phyloP scores from a whole-genome alignment of 2,113 vertebrate genomes.

The Jaculus jaculus region DNA sequence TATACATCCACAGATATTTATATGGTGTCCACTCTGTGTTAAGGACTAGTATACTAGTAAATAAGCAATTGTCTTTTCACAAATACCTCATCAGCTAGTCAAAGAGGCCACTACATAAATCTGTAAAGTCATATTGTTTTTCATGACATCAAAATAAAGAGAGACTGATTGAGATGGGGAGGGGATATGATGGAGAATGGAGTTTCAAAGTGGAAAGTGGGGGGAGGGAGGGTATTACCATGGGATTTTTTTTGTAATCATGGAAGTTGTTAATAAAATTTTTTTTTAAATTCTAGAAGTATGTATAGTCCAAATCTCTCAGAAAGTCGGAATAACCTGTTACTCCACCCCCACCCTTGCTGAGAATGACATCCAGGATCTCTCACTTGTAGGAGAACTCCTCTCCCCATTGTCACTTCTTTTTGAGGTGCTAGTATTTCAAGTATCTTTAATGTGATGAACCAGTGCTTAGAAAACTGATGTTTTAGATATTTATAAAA shows the following conservation, averaged over 20 bases:
- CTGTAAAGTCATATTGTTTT: background rate
- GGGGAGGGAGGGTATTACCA: too few relatives aligned
- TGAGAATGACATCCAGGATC: background rate
- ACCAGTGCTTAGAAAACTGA: too few relatives aligned
- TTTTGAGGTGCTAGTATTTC: too few relatives aligned
- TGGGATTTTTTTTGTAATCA: too few relatives aligned
- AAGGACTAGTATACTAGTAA: background rate
- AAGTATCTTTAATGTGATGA: too few relatives aligned
- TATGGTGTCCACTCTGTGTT: background rate
- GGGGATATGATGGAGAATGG: too few relatives aligned
- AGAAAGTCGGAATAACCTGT: background rate
- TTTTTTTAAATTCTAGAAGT: background rate
- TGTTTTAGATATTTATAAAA: too few relatives aligned
- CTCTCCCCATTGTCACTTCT: too few relatives aligned
- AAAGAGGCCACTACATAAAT: background rate
- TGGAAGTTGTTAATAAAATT: too few relatives aligned
- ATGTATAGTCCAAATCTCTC: background rate
- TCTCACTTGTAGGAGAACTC: background rate
- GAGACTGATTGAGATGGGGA: too few relatives aligned
- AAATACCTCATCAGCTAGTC: background rate
- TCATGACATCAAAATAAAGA: background rate
- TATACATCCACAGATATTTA: background rate
- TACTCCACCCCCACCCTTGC: background rate
- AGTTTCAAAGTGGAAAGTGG: too few relatives aligned
- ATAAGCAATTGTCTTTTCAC: background rate